Percentiles rank a stretch among this genome's conserved stretches.
Evolutionary conservation across 1,140 invertebrate species (phyloP).

Genomic region (Diabrotica undecimpunctata): DNA sequence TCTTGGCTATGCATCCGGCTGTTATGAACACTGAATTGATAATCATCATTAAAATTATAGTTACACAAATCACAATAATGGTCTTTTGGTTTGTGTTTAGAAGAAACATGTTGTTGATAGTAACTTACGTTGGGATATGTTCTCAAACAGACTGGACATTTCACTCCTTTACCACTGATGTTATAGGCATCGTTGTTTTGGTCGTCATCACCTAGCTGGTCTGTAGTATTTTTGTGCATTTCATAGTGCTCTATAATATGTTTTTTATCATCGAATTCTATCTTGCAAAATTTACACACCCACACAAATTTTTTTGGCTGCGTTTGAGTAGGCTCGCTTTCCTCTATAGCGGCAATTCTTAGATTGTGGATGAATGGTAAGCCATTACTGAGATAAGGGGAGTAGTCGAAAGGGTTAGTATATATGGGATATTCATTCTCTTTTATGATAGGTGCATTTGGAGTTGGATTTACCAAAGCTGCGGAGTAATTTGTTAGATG

Average conservation of each 20-base stretch:
- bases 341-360: too few relatives aligned
- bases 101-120: slow-evolving; percentile 23
- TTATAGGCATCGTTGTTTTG: slow-evolving; percentile 24
- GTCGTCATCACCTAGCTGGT: slow-evolving; percentile 27
- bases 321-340: background rate
- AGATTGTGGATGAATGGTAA: too few relatives aligned
- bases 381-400: too few relatives aligned
- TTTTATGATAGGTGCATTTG: too few relatives aligned
- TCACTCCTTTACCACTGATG: too few relatives aligned
- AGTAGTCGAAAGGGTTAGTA: background rate
- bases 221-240: background rate
- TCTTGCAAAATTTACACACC: background rate
- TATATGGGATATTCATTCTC: too few relatives aligned
- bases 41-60: background rate
- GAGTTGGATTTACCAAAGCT: too few relatives aligned
- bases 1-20: background rate
- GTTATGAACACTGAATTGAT: background rate
- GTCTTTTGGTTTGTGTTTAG: slow-evolving; percentile 24
- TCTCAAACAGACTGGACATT: too few relatives aligned
- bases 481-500: too few relatives aligned
- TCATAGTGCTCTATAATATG: background rate
- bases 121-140: too few relatives aligned
- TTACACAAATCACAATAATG: background rate
- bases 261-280: background rate
- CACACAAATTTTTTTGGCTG: slow-evolving; percentile 10